These are phyloP conservation scores for Platichthys stellatus DNA, from an alignment of 2,113 vertebrate genomes.

Conservation along the genomic window DNA sequence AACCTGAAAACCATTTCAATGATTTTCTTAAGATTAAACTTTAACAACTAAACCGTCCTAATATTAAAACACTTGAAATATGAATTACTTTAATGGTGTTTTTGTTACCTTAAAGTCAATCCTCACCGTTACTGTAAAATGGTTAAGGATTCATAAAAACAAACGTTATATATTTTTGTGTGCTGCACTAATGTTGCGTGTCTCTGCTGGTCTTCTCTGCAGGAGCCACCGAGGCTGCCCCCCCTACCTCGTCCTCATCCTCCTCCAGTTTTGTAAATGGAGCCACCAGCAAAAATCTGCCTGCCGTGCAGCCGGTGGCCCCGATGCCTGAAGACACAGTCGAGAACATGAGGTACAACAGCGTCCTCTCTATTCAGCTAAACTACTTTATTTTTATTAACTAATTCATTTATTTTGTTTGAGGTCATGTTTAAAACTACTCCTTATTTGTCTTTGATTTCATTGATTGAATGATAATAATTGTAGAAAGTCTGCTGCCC, in stretches of 20 bases:
- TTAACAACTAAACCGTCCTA: not conserved
- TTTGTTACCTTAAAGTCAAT: not conserved
- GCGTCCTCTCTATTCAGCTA: not conserved
- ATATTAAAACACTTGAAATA: not conserved
- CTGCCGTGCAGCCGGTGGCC: slow-evolving; percentile 95
- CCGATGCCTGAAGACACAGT: slow-evolving; percentile 97
- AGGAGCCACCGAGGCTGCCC: slow-evolving; percentile 90
- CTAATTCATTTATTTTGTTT: too few relatives aligned
- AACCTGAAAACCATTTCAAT: not conserved
- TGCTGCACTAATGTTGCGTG: not conserved
- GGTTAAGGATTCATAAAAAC: not conserved
- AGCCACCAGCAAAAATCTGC: slow-evolving; percentile 97
- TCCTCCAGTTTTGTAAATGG: slow-evolving; percentile 98
- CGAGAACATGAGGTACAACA: slow-evolving; percentile 92
- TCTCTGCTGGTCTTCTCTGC: slow-evolving; percentile 56
- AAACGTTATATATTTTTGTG: not conserved
- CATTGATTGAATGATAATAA: too few relatives aligned
- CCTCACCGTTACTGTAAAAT: not conserved
- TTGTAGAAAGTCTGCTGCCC: not conserved
- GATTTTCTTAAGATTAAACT: not conserved
- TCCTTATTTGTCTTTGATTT: not conserved
- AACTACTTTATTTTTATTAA: not conserved
- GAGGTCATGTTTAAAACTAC: too few relatives aligned
- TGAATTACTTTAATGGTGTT: not conserved
- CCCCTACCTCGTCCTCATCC: slow-evolving; percentile 86